Conservation (phyloP, 2,797 vertebrate species). For the Pagetopsis macropterus region DNA sequence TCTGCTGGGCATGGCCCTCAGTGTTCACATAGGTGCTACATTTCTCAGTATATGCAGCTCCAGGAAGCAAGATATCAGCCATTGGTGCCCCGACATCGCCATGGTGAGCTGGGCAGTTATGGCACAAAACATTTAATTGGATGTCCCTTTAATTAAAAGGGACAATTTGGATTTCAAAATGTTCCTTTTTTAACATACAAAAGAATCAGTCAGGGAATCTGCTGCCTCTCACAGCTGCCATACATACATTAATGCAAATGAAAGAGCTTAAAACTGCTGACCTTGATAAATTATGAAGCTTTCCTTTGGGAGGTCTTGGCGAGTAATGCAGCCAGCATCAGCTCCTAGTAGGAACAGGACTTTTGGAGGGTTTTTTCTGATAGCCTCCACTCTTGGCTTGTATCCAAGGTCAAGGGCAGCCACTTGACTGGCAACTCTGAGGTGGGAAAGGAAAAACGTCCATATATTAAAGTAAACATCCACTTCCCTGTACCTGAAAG, state of each 20-base stretch:
- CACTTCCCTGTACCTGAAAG: background rate
- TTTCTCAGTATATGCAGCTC: conserved; percentile 93
- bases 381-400: conserved; percentile 89
- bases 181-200: conserved; percentile 1
- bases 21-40: conserved; percentile 91
- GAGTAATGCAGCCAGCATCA: conserved; percentile 88
- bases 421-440: conserved; percentile 91
- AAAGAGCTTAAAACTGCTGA: conserved; percentile 66
- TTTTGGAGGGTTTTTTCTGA: conserved; percentile 88
- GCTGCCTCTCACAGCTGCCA: background rate
- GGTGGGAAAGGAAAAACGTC: conserved; percentile 32
- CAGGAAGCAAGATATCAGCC: conserved; percentile 92
- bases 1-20: conserved; percentile 91
- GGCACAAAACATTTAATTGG: conserved; percentile 12
- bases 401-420: conserved; percentile 93
- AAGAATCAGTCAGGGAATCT: background rate
- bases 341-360: conserved; percentile 91
- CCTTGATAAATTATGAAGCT: conserved; percentile 93
- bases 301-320: conserved; percentile 87
- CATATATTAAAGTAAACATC: conserved; percentile 68
- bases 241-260: conserved; percentile 34
- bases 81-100: conserved; percentile 91
- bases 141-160: background rate
- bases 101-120: conserved; percentile 85
- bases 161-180: too few relatives aligned